Evolutionary conservation across 92 coral and sea anemone species (phyloP), one percentile per base, ranked within the genome.

Genomic region (Zoanthus sociatus): DNA sequence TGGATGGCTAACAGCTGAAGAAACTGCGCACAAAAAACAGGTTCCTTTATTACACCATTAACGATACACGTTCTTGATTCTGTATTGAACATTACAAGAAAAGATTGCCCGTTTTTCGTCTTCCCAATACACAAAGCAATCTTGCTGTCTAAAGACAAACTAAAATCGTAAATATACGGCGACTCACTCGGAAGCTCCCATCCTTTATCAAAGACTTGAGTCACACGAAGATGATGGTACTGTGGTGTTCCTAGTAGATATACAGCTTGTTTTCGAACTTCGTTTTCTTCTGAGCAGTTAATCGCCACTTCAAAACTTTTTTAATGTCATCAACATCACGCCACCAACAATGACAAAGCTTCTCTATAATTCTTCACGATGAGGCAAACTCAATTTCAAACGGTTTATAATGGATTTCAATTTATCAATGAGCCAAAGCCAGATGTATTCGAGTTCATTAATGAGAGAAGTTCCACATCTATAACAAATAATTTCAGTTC

Each of bases 111-210:
- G 16, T 64, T 15, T 13, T 13, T 12, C 63, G 45, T 66, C 73
- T 64, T 61, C 31, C 76, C 85, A 46, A 81, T 48, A 56, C 75
- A 81, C 20, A 81, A 10, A 64, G 85, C 75, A 12, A 64, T 50
- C 75, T 66, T 81, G 75, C 42, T 18, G 74, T 61, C 58, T 64
- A 61, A 66, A 18, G 85, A 64, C 31, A 81, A 37, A 20, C 47
- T 66, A 44, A 81, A 67, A 42, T 81, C 85, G 66, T 64, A 53
- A 20, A 81, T 68, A 45, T 45, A 42, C 9, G 18, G 10, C 58
- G 66, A 73, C 15, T 81, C 85, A 9, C 26, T 66, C 5, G 75
- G 85, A 21, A 81, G 75, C 31, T 81, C 74, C 85, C 85, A 81
- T 3, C 42, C 73, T 6, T 26, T 18, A 4, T 81, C 74, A 44